Percentiles rank a stretch among this genome's conserved stretches.
These are phyloP conservation scores for Borostomias antarcticus DNA, from an alignment of 2,797 vertebrate genomes.

Conservation along the genomic window DNA sequence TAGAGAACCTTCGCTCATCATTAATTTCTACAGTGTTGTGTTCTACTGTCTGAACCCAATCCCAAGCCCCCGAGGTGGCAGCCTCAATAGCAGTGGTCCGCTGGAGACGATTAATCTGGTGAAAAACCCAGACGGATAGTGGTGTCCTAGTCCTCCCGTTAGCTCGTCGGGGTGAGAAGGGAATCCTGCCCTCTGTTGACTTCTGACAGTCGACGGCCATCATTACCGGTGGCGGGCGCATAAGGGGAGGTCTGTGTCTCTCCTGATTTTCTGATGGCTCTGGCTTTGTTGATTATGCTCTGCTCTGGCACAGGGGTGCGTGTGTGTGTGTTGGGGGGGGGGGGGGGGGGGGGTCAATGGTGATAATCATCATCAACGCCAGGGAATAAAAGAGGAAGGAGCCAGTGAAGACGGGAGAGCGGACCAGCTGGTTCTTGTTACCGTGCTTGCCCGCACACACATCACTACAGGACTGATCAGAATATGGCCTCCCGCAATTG, in stretches of 20 bases:
- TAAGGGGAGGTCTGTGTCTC: slow-evolving; percentile 26
- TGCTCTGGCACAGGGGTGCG: slow-evolving; percentile 37
- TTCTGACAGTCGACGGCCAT: slow-evolving; percentile 66
- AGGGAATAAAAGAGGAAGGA: slow-evolving; percentile 34
- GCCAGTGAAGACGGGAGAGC: slow-evolving; percentile 40
- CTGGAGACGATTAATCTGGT: no score
- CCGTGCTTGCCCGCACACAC: slow-evolving; percentile 48
- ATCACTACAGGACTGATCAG: slow-evolving; percentile 57
- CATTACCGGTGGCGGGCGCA: slow-evolving; percentile 49
- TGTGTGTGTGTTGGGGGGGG: no score
- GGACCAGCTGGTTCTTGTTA: slow-evolving; percentile 63
- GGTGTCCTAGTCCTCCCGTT: no score
- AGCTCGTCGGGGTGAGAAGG: no score
- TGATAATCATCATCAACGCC: slow-evolving; percentile 47
- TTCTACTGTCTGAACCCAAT: no score
- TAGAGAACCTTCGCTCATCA: no score
- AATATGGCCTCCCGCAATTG: slow-evolving; percentile 42
- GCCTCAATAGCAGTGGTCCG: no score
- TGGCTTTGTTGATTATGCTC: slow-evolving; percentile 40
- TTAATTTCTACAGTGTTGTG: no score
- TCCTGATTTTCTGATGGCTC: slow-evolving; percentile 15
- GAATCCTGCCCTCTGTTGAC: slow-evolving; percentile 7
- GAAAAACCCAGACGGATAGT: no score
- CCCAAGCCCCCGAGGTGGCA: no score
- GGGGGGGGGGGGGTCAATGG: slow-evolving; percentile 32